Evolutionary conservation across 2,888 invertebrate species (phyloP), one percentile per base, ranked within the genome.

Genomic region (Atherix ibis): DNA sequence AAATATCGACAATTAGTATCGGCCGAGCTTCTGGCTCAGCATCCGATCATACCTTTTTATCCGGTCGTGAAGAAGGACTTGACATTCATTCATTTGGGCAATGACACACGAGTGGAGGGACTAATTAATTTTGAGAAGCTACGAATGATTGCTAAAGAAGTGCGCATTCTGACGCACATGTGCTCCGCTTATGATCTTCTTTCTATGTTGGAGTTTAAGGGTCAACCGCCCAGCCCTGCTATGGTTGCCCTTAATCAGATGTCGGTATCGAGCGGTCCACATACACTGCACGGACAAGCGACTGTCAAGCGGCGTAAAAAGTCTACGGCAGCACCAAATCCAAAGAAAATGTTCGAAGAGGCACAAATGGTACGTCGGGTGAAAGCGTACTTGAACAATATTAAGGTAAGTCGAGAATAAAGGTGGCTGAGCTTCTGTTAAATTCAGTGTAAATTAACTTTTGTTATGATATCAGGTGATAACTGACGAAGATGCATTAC

Each of bases 271-370:
- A 71, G 71, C 41, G 34, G 31, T 13, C 28, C 27, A 14, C 34
- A 58, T 56, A 36, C 24, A 15, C 24, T 39, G 26, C 39, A 42
- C 14, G 79, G 80, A 5, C 80, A 81, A 50, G 81, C 87, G 1
- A 89, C 88, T 2, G 87, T 89, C 1, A 91, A 89, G 54, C 66
- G 88, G 46, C 71, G 89, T 46, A 88, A 89, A 62, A 84, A 89
- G 55, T 81, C 89, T 0, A 73, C 83, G 18, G 81, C 88, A 18
- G 82, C 87, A 4, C 88, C 88, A 2, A 94, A 95, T 63, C 87
- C 89, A 33, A 94, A 94, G 64, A 94, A 92, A 61, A 94, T 95
- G 92, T 95, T 91, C 60, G 95, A 95, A 61, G 94, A 95, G 66
- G 92, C 95, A 18, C 91, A 95, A 64, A 97, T 97, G 97, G 92